Conservation (phyloP, 2,113 vertebrate genomes). For the Anolis sagrei region DNA sequence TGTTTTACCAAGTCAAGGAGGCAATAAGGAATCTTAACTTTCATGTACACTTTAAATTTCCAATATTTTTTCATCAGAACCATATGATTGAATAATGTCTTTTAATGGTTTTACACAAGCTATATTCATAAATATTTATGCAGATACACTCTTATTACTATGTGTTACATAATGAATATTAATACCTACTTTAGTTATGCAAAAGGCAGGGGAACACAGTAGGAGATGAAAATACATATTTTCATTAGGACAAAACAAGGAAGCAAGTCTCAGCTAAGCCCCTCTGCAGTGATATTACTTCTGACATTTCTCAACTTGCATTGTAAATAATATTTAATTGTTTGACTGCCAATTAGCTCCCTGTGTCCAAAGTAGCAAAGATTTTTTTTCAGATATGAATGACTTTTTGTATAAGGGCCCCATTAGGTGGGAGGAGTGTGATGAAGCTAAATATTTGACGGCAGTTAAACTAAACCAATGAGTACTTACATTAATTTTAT, state of each 20-base stretch:
- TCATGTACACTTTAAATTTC: not conserved
- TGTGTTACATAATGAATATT: slow-evolving; percentile 35
- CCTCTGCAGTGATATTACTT: not conserved
- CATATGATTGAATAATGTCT: slow-evolving; percentile 3
- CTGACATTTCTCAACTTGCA: not conserved
- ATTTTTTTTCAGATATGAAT: slow-evolving; percentile 17
- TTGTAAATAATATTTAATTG: slow-evolving; percentile 26
- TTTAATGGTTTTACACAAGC: slow-evolving; percentile 13
- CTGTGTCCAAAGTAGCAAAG: not conserved
- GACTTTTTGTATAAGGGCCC: slow-evolving; percentile 6
- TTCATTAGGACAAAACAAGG: slow-evolving; percentile 14
- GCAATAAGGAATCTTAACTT: too few species aligned
- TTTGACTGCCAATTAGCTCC: slow-evolving; percentile 14
- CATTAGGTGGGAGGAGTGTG: not conserved
- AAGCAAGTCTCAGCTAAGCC: not conserved
- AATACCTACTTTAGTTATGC: slow-evolving; percentile 1
- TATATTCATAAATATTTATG: slow-evolving; percentile 25
- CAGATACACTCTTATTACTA: slow-evolving; percentile 12
- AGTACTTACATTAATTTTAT: slow-evolving; percentile 27
- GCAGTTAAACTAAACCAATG: slow-evolving; percentile 31
- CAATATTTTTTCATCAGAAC: not conserved
- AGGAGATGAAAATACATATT: not conserved
- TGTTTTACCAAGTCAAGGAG: too few species aligned
- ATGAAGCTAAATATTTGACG: slow-evolving; percentile 36
- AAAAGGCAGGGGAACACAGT: slow-evolving; percentile 5